These are phyloP conservation scores for Halichoerus grypus DNA, from an alignment of 2,113 vertebrate species.

Conservation along the genomic window DNA sequence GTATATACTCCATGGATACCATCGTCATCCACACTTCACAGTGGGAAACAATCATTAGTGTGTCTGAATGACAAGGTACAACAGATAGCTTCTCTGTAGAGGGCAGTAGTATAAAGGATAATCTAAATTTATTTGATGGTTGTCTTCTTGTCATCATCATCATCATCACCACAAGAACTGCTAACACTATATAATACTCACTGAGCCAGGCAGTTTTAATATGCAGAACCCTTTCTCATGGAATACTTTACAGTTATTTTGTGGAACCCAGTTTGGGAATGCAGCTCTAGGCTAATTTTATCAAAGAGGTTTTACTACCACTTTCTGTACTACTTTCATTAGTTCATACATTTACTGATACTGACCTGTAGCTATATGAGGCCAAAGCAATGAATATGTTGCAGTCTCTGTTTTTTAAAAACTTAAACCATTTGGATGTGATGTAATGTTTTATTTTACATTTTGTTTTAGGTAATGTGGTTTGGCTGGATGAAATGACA, in stretches of 20 bases:
- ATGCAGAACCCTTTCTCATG: not conserved
- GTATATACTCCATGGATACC: not conserved
- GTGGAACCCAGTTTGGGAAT: not conserved
- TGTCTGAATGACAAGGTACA: not conserved
- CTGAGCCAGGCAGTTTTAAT: not conserved
- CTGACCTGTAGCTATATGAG: not conserved
- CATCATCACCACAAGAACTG: not conserved
- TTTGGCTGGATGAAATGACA: slow-evolving; percentile 98
- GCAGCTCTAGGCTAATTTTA: not conserved
- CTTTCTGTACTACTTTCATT: not conserved
- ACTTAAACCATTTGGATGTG: not conserved
- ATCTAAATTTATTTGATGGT: not conserved
- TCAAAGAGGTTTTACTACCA: not conserved
- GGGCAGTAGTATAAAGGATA: not conserved
- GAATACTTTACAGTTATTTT: slow-evolving; percentile 25
- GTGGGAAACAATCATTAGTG: not conserved
- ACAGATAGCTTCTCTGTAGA: not conserved
- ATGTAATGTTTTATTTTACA: slow-evolving; percentile 58
- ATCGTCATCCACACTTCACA: not conserved
- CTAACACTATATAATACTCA: not conserved
- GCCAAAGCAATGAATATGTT: not conserved
- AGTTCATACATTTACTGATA: not conserved
- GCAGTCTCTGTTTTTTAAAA: not conserved
- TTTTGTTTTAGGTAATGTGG: slow-evolving; percentile 94
- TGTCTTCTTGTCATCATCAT: not conserved